Conservation (phyloP, 2,888 invertebrate species). For the Odiellus spinosus region DNA sequence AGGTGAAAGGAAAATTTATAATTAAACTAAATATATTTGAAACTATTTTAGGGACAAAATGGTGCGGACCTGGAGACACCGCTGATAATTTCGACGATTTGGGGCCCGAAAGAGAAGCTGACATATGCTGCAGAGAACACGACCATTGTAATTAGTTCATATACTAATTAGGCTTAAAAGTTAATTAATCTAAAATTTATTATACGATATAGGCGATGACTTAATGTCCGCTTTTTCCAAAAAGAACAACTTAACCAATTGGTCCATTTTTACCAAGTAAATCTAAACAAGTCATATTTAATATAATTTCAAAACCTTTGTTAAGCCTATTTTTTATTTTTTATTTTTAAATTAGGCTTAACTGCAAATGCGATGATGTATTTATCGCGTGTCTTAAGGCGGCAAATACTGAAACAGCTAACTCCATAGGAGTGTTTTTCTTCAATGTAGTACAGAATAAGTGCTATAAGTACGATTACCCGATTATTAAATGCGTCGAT, state of each 20-base stretch:
- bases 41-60: constrained; percentile 11
- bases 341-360: constrained; percentile 4
- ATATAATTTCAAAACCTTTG: too few species aligned
- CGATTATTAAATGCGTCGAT: background rate
- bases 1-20: too few species aligned
- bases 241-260: too few species aligned
- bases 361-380: constrained; percentile 19
- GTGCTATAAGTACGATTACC: constrained; percentile 44
- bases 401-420: constrained; percentile 16
- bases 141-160: constrained; percentile 49
- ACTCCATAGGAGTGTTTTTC: constrained; percentile 45
- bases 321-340: too few species aligned
- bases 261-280: too few species aligned
- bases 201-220: too few species aligned
- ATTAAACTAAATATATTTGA: too few species aligned
- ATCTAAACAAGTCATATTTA: too few species aligned
- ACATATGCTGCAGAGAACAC: constrained; percentile 14
- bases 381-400: constrained; percentile 19
- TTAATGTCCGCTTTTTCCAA: too few species aligned
- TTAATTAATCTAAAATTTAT: too few species aligned
- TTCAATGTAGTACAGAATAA: constrained; percentile 54
- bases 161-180: too few species aligned
- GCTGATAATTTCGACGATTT: constrained; percentile 9
- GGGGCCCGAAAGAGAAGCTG: constrained; percentile 6
- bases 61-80: constrained; percentile 11